A percentile compares a stretch with the other conserved stretches of the same genome.
These are phyloP conservation scores for Gavia stellata DNA, from an alignment of 2,113 vertebrate species.

Conservation along the genomic window DNA sequence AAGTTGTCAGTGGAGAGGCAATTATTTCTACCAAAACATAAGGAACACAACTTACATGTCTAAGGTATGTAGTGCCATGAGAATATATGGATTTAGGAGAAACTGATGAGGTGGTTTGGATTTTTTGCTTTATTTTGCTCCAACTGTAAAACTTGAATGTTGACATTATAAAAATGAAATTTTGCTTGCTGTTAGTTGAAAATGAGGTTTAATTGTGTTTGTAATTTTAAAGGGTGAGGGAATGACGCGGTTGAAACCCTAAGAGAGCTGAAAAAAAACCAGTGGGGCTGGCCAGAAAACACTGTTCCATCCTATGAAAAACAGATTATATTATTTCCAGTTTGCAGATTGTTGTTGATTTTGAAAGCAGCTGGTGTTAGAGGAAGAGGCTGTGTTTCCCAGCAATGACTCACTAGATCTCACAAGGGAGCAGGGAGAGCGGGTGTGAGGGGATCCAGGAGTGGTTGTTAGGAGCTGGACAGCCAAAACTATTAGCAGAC, in stretches of 20 bases:
- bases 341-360: conserved; percentile 15
- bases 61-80: not conserved
- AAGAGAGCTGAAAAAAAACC: not conserved
- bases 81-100: not conserved
- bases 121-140: not conserved
- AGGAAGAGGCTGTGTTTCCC: conserved; percentile 7
- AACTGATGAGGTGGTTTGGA: not conserved
- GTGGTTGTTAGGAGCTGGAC: not conserved
- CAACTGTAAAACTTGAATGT: not conserved
- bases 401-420: not conserved
- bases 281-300: not conserved
- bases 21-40: conserved; percentile 38
- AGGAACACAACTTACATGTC: not conserved
- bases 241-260: not conserved
- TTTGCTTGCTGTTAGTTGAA: not conserved
- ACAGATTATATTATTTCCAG: not conserved
- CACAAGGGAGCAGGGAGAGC: not conserved
- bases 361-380: conserved; percentile 17
- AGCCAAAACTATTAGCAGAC: not conserved
- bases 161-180: not conserved
- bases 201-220: not conserved
- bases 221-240: not conserved
- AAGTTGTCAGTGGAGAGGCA: conserved; percentile 43
- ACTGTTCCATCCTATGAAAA: not conserved
- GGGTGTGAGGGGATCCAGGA: not conserved